These are phyloP conservation scores for Delphinus delphis DNA, from an alignment of 2,113 vertebrate genomes.

Conservation along the genomic window DNA sequence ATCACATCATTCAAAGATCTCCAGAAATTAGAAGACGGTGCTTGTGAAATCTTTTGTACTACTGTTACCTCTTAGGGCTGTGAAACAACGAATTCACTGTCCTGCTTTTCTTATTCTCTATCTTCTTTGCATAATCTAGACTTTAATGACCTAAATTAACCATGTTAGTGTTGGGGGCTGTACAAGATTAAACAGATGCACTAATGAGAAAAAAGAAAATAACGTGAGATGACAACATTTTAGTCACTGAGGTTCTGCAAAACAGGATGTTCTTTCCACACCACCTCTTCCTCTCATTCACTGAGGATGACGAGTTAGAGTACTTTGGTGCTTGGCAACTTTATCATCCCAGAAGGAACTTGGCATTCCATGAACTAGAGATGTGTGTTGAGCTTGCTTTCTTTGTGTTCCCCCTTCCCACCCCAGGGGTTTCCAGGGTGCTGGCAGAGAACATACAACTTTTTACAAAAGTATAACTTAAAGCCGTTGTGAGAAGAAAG, in stretches of 20 bases:
- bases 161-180: background rate
- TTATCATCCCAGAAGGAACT: slow-evolving; percentile 19
- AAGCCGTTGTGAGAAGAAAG: background rate
- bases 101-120: background rate
- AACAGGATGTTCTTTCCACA: slow-evolving; percentile 75
- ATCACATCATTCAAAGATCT: background rate
- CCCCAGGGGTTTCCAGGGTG: background rate
- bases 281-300: slow-evolving; percentile 85
- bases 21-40: background rate
- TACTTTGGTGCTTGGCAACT: slow-evolving; percentile 67
- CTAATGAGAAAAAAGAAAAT: background rate
- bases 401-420: background rate
- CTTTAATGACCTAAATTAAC: background rate
- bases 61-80: background rate
- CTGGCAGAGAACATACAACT: slow-evolving; percentile 2
- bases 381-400: slow-evolving; percentile 20
- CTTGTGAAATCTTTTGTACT: background rate
- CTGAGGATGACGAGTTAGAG: background rate
- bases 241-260: background rate
- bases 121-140: background rate
- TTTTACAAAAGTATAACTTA: background rate
- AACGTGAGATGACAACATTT: slow-evolving; percentile 11
- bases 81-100: background rate
- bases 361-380: slow-evolving; percentile 23
- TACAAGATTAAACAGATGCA: background rate